phyloP scores from a whole-genome alignment of 2,113 vertebrate genomes.

The Chamaetylas fuelleborni region DNA sequence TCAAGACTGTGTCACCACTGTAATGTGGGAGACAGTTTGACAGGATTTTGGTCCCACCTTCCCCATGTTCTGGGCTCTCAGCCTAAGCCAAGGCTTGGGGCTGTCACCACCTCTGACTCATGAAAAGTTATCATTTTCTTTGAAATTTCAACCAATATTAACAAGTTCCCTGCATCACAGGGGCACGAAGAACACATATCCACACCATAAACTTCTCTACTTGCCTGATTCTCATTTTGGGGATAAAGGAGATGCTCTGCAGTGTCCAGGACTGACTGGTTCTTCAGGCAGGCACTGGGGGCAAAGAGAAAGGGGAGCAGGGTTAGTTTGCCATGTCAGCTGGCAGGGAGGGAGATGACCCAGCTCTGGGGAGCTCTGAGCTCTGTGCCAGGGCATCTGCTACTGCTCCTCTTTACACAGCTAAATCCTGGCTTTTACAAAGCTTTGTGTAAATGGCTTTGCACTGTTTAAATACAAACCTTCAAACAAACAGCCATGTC shows the following conservation, averaged over 20 bases:
- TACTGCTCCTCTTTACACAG: conserved; percentile 16
- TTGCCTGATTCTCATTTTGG: conserved; percentile 66
- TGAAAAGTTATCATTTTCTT: background rate
- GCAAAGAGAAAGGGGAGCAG: background rate
- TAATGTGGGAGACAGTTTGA: background rate
- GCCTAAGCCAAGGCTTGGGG: background rate
- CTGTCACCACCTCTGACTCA: background rate
- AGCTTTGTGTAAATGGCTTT: conserved; percentile 59
- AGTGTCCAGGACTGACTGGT: conserved; percentile 19
- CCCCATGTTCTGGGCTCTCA: background rate
- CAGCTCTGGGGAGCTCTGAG: background rate
- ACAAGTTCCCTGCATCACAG: background rate
- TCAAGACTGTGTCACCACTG: background rate
- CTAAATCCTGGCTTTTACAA: conserved; percentile 18
- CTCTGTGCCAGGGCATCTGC: conserved; percentile 27
- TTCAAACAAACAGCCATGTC: background rate
- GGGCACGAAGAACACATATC: background rate
- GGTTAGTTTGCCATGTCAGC: background rate
- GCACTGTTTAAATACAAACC: conserved; percentile 37
- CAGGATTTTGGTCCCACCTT: background rate
- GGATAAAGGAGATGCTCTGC: conserved; percentile 61
- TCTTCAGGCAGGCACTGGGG: conserved; percentile 51
- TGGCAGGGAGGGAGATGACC: background rate
- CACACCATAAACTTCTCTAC: background rate
- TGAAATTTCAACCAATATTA: background rate